These are phyloP conservation scores for Odontophorus gujanensis DNA, from an alignment of 2,113 vertebrate species.

Conservation along the genomic window DNA sequence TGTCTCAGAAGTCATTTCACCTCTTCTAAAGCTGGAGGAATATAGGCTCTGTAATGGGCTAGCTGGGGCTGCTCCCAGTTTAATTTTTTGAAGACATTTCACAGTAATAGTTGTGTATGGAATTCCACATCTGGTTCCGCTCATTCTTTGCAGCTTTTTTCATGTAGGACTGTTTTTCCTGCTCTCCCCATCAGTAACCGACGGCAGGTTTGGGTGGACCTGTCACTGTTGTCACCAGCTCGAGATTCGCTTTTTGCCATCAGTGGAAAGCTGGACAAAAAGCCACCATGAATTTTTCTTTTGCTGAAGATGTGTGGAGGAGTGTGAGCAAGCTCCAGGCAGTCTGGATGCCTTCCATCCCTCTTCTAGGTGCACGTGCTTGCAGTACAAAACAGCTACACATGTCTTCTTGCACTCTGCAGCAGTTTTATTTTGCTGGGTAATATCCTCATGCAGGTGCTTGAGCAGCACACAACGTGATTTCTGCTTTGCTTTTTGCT, in stretches of 20 bases:
- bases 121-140: neutral
- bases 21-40: neutral
- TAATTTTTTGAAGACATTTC: neutral
- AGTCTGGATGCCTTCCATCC: neutral
- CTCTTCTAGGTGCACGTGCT: neutral
- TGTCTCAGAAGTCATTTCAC: neutral
- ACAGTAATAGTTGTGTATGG: neutral
- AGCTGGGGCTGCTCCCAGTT: neutral
- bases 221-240: neutral
- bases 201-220: neutral
- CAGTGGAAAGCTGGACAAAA: neutral
- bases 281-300: neutral
- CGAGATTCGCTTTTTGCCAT: neutral
- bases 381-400: fast-evolving
- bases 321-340: neutral
- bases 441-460: neutral
- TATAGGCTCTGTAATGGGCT: neutral
- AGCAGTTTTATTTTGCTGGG: neutral
- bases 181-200: neutral
- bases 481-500: neutral
- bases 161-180: fast-evolving
- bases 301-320: neutral
- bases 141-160: neutral
- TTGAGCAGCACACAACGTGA: fast-evolving
- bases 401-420: neutral